Percentiles rank a stretch among this genome's conserved stretches.
These are phyloP conservation scores for Paragorgia papillata DNA, from an alignment of 92 coral and sea anemone genomes.

Conservation along the genomic window DNA sequence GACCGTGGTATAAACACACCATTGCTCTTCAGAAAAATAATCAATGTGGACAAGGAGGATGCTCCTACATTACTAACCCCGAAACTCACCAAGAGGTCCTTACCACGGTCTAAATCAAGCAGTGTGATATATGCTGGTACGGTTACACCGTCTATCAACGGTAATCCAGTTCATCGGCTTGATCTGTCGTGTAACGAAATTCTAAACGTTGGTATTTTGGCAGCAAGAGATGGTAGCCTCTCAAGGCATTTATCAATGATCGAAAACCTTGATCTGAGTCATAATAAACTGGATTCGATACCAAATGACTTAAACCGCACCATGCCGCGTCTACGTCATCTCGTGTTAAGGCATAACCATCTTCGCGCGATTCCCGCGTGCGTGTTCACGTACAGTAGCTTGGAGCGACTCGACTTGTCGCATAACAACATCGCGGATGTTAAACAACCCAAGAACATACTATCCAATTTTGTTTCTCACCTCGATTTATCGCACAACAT, in stretches of 20 bases:
- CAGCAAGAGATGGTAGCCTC: slow-evolving; percentile 52
- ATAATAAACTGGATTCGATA: slow-evolving; percentile 62
- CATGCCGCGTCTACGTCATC: slow-evolving; percentile 80
- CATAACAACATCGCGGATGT: slow-evolving; percentile 62
- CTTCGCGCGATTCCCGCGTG: slow-evolving; percentile 68
- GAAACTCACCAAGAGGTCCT: background rate
- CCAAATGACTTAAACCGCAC: slow-evolving; percentile 66
- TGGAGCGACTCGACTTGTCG: slow-evolving; percentile 66
- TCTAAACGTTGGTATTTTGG: slow-evolving; percentile 59
- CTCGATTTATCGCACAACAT: slow-evolving; percentile 75
- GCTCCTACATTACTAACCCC: background rate
- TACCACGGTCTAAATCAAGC: slow-evolving; percentile 14
- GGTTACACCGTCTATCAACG: background rate
- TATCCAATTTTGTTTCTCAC: slow-evolving; percentile 54
- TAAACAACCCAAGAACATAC: slow-evolving; percentile 28
- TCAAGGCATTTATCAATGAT: slow-evolving; percentile 61
- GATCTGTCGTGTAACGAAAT: slow-evolving; percentile 84
- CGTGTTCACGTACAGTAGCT: slow-evolving; percentile 52
- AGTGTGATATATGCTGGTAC: background rate
- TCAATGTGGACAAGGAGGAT: background rate
- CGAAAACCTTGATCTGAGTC: slow-evolving; percentile 85
- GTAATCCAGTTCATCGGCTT: slow-evolving; percentile 71
- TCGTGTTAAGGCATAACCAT: slow-evolving; percentile 71
- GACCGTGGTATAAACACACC: background rate
- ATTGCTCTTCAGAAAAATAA: background rate